Evolutionary conservation across 1,140 invertebrate species (phyloP).

Genomic region (Olivierus martensii): DNA sequence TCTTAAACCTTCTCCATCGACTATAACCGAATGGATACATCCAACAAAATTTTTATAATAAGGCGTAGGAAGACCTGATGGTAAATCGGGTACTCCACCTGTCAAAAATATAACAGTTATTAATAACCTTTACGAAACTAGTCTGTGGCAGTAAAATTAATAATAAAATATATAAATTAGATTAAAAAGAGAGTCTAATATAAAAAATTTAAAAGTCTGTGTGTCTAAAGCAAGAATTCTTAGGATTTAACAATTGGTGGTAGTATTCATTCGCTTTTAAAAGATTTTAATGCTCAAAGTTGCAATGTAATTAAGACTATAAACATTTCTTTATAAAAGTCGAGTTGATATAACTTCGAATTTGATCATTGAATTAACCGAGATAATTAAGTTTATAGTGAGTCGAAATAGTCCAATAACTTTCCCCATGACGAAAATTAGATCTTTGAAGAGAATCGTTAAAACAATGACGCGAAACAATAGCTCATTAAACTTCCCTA

Average conservation of each 20-base stretch:
- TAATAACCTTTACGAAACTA: conserved; percentile 3
- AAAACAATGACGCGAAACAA: background rate
- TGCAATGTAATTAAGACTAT: too few species aligned
- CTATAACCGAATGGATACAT: conserved; percentile 44
- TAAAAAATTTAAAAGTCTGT: too few species aligned
- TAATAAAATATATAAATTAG: too few species aligned
- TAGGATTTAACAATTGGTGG: too few species aligned
- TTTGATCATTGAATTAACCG: background rate
- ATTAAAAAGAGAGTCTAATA: too few species aligned
- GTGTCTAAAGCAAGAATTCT: too few species aligned
- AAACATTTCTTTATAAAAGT: too few species aligned
- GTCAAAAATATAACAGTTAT: background rate
- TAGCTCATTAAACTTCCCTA: background rate
- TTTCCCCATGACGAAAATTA: background rate
- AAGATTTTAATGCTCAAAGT: too few species aligned
- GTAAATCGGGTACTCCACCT: conserved; percentile 38
- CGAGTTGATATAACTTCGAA: too few species aligned
- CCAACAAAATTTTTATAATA: conserved; percentile 45
- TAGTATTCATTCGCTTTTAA: too few species aligned
- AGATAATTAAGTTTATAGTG: conserved; percentile 14
- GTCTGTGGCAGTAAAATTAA: background rate
- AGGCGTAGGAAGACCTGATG: conserved; percentile 38
- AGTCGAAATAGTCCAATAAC: conserved; percentile 2
- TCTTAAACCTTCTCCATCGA: conserved; percentile 30
- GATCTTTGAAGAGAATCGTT: background rate